Base-by-base conservation (phyloP, 2,113 vertebrate genomes). In the Halcyon malimbica region DNA sequence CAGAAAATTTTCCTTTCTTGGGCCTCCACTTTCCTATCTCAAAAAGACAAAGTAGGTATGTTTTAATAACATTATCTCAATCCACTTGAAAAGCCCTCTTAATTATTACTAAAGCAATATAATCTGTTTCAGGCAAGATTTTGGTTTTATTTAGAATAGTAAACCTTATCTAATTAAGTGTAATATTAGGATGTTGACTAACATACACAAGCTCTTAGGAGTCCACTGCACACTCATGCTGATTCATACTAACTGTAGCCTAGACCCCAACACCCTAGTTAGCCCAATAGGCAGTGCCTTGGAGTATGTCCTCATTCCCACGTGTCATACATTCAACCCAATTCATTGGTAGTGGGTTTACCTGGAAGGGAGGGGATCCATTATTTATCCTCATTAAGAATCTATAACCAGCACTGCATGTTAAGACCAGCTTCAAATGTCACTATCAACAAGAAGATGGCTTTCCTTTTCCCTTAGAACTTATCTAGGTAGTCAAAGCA, bases 21-120 rank as follows among this genome's bases (percentile, higher is more conserved):
- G 67, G 82, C 25, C 50, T 94, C 54, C 54, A 50, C 67, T 77
- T 69, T 51, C 39, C 84, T 89, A 53, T 82, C 80, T 93, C 74
- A 63, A 67, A 51, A 78, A 83, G 53, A 84, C 48, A 92, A 92
- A 93, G 71, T 20, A 90, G 44, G 80, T 54, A 89, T 37, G 48
- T 65, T 87, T 87, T 95, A 92, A 95, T 76, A 89, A 91, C 62
- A 82, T 92, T 87, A 87, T 78, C 76, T 93, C 83, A 82, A 94
- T 82, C 51, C 65, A 93, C 53, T 83, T 76, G 70, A 91, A 96
- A 96, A 94, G 57, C 44, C 35, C 24, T 90, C 86, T 94, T 92
- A 96, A 92, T 92, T 92, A 74, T 87, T 94, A 87, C 75, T 89
- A 81, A 81, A 95, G 74, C 88, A 89, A 82, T 60, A 60, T 94